Conservation (phyloP, 2,888 invertebrate species). For the Deilephila porcellus region DNA sequence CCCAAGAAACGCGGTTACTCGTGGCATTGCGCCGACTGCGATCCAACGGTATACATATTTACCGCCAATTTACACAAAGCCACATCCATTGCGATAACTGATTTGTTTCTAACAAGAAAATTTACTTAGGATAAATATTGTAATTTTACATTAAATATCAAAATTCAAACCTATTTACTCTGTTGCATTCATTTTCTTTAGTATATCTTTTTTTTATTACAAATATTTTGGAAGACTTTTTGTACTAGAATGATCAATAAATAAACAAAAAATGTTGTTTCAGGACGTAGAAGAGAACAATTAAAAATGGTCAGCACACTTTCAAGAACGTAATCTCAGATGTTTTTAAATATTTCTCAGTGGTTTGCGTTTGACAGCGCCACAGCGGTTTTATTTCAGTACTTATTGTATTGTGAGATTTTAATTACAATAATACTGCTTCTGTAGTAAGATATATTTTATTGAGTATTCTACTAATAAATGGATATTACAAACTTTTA, state of each 20-base stretch:
- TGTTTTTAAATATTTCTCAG: constrained; percentile 1
- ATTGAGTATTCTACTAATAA: constrained; percentile 10
- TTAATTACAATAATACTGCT: constrained; percentile 20
- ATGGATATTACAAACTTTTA: not conserved
- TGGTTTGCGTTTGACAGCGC: not conserved
- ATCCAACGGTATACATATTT: constrained; percentile 90
- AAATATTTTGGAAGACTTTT: too few species aligned
- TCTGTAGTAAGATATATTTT: constrained; percentile 12
- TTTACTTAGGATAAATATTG: too few species aligned
- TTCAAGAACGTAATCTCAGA: constrained; percentile 27
- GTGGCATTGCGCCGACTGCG: constrained; percentile 98
- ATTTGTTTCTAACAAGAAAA: too few species aligned
- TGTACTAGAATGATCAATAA: too few species aligned
- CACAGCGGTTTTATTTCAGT: not conserved
- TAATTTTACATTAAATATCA: too few species aligned
- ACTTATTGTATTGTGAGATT: constrained; percentile 18
- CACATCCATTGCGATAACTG: too few species aligned
- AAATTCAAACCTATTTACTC: too few species aligned
- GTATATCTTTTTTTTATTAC: too few species aligned
- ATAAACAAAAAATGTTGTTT: constrained; percentile 39
- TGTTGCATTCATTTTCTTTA: too few species aligned
- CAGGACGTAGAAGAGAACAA: constrained; percentile 70
- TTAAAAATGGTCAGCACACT: constrained; percentile 13
- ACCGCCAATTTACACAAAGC: not conserved
- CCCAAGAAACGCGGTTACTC: constrained; percentile 97